These are phyloP conservation scores for Oncorhynchus keta DNA, from an alignment of 2,113 vertebrate genomes.

Conservation along the genomic window DNA sequence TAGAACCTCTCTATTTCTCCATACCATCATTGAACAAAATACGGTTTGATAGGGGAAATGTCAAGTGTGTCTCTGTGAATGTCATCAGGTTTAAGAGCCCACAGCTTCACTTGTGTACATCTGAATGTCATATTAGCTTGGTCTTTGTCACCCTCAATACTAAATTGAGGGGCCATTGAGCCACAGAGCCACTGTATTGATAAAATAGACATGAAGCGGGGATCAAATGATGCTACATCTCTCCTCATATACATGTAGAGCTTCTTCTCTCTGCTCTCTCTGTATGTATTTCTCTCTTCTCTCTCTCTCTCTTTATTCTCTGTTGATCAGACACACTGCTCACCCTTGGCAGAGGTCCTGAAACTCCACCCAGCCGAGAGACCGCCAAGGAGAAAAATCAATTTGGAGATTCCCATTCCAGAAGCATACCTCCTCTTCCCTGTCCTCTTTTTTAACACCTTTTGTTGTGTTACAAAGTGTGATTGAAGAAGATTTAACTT, in stretches of 20 bases:
- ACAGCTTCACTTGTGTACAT: conserved; percentile 16
- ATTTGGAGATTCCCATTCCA: conserved; percentile 60
- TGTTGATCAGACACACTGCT: conserved; percentile 2
- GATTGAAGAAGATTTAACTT: no score
- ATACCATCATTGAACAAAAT: conserved; percentile 24
- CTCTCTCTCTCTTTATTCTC: background rate
- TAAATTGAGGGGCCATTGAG: background rate
- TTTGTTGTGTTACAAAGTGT: no score
- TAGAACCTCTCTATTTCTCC: background rate
- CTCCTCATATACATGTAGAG: background rate
- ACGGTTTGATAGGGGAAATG: conserved; percentile 36
- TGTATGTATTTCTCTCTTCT: background rate
- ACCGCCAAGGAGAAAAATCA: conserved; percentile 57
- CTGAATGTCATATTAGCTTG: conserved; percentile 11
- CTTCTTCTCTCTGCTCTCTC: background rate
- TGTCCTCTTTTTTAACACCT: background rate
- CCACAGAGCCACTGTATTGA: background rate
- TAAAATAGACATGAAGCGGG: conserved; percentile 12
- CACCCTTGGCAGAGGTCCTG: conserved; percentile 52
- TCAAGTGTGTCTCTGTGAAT: conserved; percentile 43
- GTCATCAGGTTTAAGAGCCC: conserved; percentile 36
- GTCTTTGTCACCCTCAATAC: background rate
- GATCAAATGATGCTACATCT: no score
- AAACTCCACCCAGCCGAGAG: conserved; percentile 21
- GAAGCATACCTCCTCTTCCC: conserved; percentile 61